Percentiles rank a stretch among this genome's conserved stretches.
Evolutionary conservation across 2,888 invertebrate species (phyloP).

Genomic region (Leptinotarsa haldemani): DNA sequence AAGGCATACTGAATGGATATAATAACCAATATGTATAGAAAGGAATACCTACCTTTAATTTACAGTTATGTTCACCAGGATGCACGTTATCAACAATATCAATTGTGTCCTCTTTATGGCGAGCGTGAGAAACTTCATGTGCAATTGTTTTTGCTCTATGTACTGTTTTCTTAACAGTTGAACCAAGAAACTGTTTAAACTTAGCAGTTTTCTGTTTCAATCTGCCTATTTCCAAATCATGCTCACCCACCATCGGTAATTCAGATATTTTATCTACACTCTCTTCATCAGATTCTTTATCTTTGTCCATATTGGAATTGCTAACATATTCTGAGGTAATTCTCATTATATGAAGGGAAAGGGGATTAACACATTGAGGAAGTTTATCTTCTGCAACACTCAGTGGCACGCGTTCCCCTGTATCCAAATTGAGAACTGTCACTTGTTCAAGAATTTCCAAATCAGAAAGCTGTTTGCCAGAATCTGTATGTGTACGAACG

Average conservation of each 20-base stretch:
- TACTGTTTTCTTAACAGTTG: slow-evolving; percentile 91
- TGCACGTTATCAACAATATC: slow-evolving; percentile 86
- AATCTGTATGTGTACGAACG: slow-evolving; percentile 85
- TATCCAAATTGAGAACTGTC: slow-evolving; percentile 83
- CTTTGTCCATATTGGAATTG: slow-evolving; percentile 71
- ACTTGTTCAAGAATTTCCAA: slow-evolving; percentile 90
- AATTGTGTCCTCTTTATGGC: slow-evolving; percentile 87
- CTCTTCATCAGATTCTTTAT: slow-evolving; percentile 83
- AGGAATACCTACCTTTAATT: slow-evolving; percentile 74
- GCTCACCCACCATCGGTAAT: slow-evolving; percentile 64
- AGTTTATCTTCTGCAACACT: slow-evolving; percentile 94
- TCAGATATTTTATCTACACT: slow-evolving; percentile 75
- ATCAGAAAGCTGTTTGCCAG: slow-evolving; percentile 88
- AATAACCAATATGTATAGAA: too few relatives aligned
- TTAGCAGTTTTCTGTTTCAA: slow-evolving; percentile 69
- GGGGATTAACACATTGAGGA: slow-evolving; percentile 91
- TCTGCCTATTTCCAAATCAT: slow-evolving; percentile 64
- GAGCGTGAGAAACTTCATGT: slow-evolving; percentile 88
- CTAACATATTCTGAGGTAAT: slow-evolving; percentile 91
- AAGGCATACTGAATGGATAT: too few relatives aligned
- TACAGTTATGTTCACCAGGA: slow-evolving; percentile 82
- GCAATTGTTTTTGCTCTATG: slow-evolving; percentile 91
- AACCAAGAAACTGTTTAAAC: slow-evolving; percentile 85
- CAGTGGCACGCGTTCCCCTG: slow-evolving; percentile 92
- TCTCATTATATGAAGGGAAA: slow-evolving; percentile 94